Conservation (phyloP, 1,140 invertebrate genomes). For the Nymphalis io region DNA sequence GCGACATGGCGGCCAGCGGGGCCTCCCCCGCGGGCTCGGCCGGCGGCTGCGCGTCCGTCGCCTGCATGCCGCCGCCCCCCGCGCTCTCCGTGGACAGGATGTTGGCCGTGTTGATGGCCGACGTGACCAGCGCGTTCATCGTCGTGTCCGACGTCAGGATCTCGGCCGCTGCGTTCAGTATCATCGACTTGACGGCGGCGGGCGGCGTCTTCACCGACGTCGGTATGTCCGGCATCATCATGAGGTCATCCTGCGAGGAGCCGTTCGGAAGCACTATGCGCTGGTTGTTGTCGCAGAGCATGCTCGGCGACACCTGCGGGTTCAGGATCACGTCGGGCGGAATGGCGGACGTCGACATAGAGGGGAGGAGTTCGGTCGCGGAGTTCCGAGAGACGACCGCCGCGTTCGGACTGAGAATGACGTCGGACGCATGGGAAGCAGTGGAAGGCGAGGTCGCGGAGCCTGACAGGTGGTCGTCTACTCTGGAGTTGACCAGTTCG, state of each 20-base stretch:
- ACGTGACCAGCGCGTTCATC: constrained; percentile 77
- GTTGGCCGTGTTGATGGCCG: constrained; percentile 77
- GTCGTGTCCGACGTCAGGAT: constrained; percentile 81
- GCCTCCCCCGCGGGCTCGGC: constrained; percentile 80
- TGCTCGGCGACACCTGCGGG: constrained; percentile 82
- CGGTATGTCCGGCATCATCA: constrained; percentile 70
- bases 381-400: constrained; percentile 56
- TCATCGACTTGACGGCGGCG: constrained; percentile 85
- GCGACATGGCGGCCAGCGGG: constrained; percentile 78
- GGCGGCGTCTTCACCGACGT: constrained; percentile 82
- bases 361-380: constrained; percentile 55
- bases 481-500: constrained; percentile 84
- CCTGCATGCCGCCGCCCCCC: constrained; percentile 61
- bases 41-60: constrained; percentile 72
- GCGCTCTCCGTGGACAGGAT: constrained; percentile 71
- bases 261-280: constrained; percentile 61
- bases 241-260: constrained; percentile 61
- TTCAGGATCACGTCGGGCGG: constrained; percentile 83
- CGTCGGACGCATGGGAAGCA: constrained; percentile 79
- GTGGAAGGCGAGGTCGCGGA: constrained; percentile 70
- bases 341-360: constrained; percentile 69
- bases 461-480: constrained; percentile 81
- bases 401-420: constrained; percentile 73
- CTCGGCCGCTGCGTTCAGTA: constrained; percentile 84
- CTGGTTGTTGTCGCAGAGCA: constrained; percentile 75